Evolutionary conservation across 2,888 invertebrate genomes (phyloP), one percentile per base, ranked within the genome.

Genomic region (Thera obeliscata): DNA sequence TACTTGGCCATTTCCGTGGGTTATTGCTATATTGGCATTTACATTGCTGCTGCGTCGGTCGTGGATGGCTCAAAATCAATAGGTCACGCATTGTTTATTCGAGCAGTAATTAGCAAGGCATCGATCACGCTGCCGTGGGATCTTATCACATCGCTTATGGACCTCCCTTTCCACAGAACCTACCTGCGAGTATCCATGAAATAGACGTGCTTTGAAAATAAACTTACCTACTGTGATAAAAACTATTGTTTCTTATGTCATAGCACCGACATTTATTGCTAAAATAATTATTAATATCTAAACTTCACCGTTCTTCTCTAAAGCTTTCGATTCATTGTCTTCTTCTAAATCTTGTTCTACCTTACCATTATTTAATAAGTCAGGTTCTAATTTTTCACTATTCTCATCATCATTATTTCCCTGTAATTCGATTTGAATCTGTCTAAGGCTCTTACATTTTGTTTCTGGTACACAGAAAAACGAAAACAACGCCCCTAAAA

Each of bases 361-460:
- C 6, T 52, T 35, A 1, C 1, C 49, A 36, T 54, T 49, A 55
- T 62, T 55, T 57, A 57, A 9, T 33, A 12, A n/a, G 35, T n/a
- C n/a, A 36, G 55, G 6, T 36, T n/a, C 50, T 5, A 80, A 70
- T 64, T 70, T 78, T 49, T 76, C 77, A n/a, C 74, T 76, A 12
- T 71, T 64, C n/a, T 76, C 77, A 36, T 81, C 81, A 69, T 83
- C 83, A 1, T 75, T 55, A 46, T 78, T 74, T 5, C 91, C 90
- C 70, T 94, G 90, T 6, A 95, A 74, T 49, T 93, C 83, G 48
- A 91, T 86, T 75, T 95, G 94, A 59, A 95, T 95, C 68, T 95
- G 94, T 43, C 89, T 80, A 46, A 95, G 85, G 56, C 94, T 94
- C 73, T 94, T 95, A 0, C 94, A 94, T 72, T 92, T 94, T 0